Percentiles rank a stretch among this genome's conserved stretches.
phyloP scores from a whole-genome alignment of 1,140 invertebrate species.

The Triops cancriformis region DNA sequence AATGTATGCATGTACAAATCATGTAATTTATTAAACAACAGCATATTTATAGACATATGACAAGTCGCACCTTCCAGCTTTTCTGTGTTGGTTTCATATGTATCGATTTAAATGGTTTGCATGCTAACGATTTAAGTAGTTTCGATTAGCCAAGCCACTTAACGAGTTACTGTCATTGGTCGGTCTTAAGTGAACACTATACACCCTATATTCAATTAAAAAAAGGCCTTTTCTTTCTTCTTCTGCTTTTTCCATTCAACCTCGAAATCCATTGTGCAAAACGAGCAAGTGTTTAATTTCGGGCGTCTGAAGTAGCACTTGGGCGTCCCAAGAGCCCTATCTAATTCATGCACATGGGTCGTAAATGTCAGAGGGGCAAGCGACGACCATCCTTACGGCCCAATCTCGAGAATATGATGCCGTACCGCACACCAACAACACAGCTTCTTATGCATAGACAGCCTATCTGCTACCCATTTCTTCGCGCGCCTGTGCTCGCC shows the following conservation, averaged over 20 bases:
- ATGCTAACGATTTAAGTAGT: neutral
- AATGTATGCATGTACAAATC: no score
- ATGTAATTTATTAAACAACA: no score
- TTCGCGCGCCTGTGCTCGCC: neutral
- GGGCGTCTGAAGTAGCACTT: slow-evolving; percentile 12
- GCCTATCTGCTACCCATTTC: neutral
- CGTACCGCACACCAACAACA: neutral
- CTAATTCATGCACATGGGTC: slow-evolving; percentile 13
- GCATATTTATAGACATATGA: no score
- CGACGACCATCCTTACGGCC: slow-evolving; percentile 7
- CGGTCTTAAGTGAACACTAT: neutral
- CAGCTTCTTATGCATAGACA: neutral
- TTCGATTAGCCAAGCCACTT: neutral
- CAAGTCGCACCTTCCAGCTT: no score
- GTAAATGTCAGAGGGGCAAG: slow-evolving; percentile 9
- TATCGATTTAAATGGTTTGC: neutral
- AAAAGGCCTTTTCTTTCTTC: neutral
- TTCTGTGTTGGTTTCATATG: neutral
- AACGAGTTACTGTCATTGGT: neutral
- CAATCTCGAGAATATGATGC: slow-evolving; percentile 13
- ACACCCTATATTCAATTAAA: neutral
- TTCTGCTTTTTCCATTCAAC: neutral
- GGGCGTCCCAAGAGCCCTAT: slow-evolving; percentile 11
- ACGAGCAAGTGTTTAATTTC: neutral
- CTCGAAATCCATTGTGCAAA: neutral